Evolutionary conservation across 2,113 vertebrate species (phyloP).

Genomic region (Daboia siamensis): DNA sequence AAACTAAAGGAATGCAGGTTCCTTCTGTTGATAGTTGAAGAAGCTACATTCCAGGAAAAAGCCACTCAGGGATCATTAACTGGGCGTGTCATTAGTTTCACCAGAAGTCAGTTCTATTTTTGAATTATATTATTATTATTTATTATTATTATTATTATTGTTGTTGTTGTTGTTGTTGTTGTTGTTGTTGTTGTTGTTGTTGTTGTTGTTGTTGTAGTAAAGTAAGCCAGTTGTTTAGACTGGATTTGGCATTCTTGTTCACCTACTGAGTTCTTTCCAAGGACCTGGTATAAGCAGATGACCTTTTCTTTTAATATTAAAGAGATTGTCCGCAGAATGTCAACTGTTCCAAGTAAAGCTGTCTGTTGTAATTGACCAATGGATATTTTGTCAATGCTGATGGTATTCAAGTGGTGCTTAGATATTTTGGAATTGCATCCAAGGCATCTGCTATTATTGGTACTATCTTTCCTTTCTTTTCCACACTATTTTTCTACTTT

Average conservation of each 20-base stretch:
- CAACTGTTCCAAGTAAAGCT: background rate
- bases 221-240: background rate
- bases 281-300: background rate
- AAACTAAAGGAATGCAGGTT: too few relatives aligned
- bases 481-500: background rate
- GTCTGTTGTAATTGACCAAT: background rate
- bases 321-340: background rate
- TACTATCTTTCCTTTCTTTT: background rate
- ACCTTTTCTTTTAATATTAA: background rate
- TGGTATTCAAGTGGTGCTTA: background rate
- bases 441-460: background rate
- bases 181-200: too few relatives aligned
- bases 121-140: too few relatives aligned
- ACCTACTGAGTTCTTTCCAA: background rate
- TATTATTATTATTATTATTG: too few relatives aligned
- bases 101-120: too few relatives aligned
- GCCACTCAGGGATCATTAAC: too few relatives aligned
- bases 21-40: too few relatives aligned
- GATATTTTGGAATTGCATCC: background rate
- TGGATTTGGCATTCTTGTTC: background rate
- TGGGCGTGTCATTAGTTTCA: too few relatives aligned
- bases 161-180: too few relatives aligned
- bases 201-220: background rate
- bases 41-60: too few relatives aligned
- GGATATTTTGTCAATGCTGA: background rate